A percentile compares a stretch with the other conserved stretches of the same genome.
Conservation (phyloP, 2,888 invertebrate genomes). For the Leucophenga montana region DNA sequence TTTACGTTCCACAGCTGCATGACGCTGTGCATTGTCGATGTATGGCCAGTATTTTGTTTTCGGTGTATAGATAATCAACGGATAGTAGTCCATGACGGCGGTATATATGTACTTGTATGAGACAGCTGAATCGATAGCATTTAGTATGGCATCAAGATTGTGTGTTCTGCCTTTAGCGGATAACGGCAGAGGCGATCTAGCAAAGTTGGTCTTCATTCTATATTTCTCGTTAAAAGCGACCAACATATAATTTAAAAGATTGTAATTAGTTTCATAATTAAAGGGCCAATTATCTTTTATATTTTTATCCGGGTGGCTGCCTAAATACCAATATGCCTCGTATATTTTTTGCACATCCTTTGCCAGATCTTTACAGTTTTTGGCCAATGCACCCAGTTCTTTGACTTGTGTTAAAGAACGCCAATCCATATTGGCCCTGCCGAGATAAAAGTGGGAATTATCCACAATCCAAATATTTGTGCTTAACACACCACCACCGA, state of each 20-base stretch:
- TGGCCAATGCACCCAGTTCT: slow-evolving; percentile 85
- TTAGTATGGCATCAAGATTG: slow-evolving; percentile 88
- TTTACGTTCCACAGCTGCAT: slow-evolving; percentile 87
- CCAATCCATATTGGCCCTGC: slow-evolving; percentile 99
- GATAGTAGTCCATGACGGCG: slow-evolving; percentile 98
- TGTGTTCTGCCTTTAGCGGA: slow-evolving; percentile 86
- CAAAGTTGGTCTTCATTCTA: slow-evolving; percentile 76
- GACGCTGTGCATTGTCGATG: slow-evolving; percentile 90
- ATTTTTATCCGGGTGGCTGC: slow-evolving; percentile 77
- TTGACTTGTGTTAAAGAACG: slow-evolving; percentile 92
- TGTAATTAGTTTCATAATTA: slow-evolving; percentile 80
- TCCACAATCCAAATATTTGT: slow-evolving; percentile 97
- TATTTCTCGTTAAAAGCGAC: slow-evolving; percentile 77
- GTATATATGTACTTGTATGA: slow-evolving; percentile 92
- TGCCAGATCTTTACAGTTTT: slow-evolving; percentile 57
- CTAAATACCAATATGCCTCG: slow-evolving; percentile 90
- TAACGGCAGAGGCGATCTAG: slow-evolving; percentile 93
- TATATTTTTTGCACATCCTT: slow-evolving; percentile 88
- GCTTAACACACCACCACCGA: slow-evolving; percentile 92
- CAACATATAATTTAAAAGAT: slow-evolving; percentile 81
- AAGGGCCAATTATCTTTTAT: slow-evolving; percentile 86
- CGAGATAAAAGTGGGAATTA: slow-evolving; percentile 90
- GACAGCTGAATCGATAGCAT: slow-evolving; percentile 86
- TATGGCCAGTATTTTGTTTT: slow-evolving; percentile 89
- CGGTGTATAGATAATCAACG: slow-evolving; percentile 83